These are phyloP conservation scores for Siniperca chuatsi DNA, from an alignment of 2,113 vertebrate species.

Conservation along the genomic window DNA sequence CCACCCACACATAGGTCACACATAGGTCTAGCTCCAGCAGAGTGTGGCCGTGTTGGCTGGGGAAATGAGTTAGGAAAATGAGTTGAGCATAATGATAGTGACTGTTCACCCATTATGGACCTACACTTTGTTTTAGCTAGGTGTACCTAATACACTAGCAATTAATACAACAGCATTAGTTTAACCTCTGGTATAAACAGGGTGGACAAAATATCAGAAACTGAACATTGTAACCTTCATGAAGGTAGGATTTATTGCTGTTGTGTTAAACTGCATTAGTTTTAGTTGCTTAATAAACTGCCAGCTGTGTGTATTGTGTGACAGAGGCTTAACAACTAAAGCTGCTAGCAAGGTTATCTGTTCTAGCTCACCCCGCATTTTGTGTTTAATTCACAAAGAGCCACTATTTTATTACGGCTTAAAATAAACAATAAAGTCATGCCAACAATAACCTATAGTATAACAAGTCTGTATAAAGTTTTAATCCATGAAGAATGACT, in stretches of 20 bases:
- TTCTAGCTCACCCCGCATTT: neutral
- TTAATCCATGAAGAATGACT: slow-evolving; percentile 13
- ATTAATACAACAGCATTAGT: neutral
- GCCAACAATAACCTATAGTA: neutral
- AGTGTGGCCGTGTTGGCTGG: slow-evolving; percentile 62
- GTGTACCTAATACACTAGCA: neutral
- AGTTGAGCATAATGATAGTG: slow-evolving; percentile 32
- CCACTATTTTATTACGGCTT: neutral
- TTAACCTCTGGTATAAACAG: neutral
- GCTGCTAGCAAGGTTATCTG: neutral
- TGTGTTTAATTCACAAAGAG: neutral
- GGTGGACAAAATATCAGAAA: neutral
- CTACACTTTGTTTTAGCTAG: neutral
- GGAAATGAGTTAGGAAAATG: slow-evolving; percentile 77
- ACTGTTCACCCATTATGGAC: neutral
- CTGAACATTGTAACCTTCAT: neutral
- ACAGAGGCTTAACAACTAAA: neutral
- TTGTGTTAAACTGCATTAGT: neutral
- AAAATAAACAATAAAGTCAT: neutral
- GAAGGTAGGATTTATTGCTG: neutral
- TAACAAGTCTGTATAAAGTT: neutral
- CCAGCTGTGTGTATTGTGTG: neutral
- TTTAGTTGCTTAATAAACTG: neutral
- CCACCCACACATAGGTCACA: neutral
- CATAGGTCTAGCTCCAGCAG: neutral